Base-by-base conservation (phyloP, 2,113 vertebrate genomes). In the Limanda limanda region DNA sequence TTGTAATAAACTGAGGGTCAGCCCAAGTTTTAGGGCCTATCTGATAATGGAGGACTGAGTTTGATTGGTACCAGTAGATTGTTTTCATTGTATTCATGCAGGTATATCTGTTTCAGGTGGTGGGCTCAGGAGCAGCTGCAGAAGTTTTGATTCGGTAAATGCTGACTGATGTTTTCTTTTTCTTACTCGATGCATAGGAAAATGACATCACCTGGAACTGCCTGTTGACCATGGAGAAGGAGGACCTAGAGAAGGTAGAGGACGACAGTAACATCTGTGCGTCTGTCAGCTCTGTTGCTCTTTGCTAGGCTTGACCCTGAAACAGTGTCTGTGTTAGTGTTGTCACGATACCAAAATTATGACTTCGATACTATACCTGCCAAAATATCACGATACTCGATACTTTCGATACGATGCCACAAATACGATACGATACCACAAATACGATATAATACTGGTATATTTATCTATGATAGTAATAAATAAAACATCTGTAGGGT, bases 221-320 rank as follows among this genome's bases (percentile, higher is more conserved):
- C 25, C 95, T 99, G 92, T 78, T 97, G 86, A 90, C 86, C 65
- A 97, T 99, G 95, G 91, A 93, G 74, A 93, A 95, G 90, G 93
- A 95, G 31, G 97, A 99, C 48, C 88, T 99, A 83, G 86, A 92
- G 79, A 91, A 97, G 95, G 98, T 98, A 88, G 86, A 91, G 78
- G 82, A 52, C 37, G 2, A 66, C 48, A 40, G 18, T 48, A 76
- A 71, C 47, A 60, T 77, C 68, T 76, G 67, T 87, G 24, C 71
- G 42, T 82, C 47, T 68, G 76, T 80, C 69, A 64, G 64, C 63
- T 77, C 21, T 42, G 1, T 47, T 31, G 15, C 81, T 37, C 23
- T 7, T 12, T 58, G 59, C 18, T 65, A 68, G 18, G 40, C 24
- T n/a, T 78, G 76, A 84, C 55, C 40, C 69, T 61, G 69, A 85